These are phyloP conservation scores for Sussaba pulchella DNA, from an alignment of 2,888 invertebrate species.

Conservation along the genomic window DNA sequence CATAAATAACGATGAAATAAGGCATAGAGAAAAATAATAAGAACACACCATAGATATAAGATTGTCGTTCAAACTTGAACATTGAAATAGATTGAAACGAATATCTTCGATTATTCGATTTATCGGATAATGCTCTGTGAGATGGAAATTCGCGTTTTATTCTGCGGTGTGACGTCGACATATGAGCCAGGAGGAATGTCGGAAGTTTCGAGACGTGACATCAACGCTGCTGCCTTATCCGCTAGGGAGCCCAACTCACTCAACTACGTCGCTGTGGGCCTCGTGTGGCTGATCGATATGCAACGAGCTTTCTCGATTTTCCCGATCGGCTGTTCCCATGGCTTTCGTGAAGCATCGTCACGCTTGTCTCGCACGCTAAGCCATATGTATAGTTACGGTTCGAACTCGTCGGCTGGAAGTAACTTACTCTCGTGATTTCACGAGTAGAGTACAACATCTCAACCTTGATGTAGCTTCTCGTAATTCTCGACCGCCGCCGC, in stretches of 20 bases:
- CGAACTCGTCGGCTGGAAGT: constrained; percentile 51
- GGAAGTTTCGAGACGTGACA: constrained; percentile 14
- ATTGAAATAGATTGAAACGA: not conserved
- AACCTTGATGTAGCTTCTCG: constrained; percentile 26
- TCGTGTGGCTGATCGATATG: constrained; percentile 58
- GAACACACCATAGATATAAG: not conserved
- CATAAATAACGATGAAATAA: not conserved
- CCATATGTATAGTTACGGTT: constrained; percentile 11
- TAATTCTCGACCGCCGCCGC: constrained; percentile 21
- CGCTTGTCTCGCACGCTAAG: constrained; percentile 33
- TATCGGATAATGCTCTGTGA: not conserved
- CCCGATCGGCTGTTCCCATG: constrained; percentile 39
- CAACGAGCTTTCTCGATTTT: constrained; percentile 55
- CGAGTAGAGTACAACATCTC: constrained; percentile 39
- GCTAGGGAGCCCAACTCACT: not conserved
- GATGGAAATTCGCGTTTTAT: constrained; percentile 2
- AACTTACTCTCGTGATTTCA: constrained; percentile 51
- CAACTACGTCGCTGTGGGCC: not conserved
- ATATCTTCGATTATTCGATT: not conserved
- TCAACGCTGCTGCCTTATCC: constrained; percentile 16
- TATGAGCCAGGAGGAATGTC: constrained; percentile 13
- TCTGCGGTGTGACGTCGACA: not conserved
- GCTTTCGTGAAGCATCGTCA: constrained; percentile 47
- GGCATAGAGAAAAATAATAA: not conserved
- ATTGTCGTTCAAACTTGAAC: not conserved